Evolutionary conservation across 1,140 invertebrate species (phyloP).

Genomic region (Eupristina koningsbergeri): DNA sequence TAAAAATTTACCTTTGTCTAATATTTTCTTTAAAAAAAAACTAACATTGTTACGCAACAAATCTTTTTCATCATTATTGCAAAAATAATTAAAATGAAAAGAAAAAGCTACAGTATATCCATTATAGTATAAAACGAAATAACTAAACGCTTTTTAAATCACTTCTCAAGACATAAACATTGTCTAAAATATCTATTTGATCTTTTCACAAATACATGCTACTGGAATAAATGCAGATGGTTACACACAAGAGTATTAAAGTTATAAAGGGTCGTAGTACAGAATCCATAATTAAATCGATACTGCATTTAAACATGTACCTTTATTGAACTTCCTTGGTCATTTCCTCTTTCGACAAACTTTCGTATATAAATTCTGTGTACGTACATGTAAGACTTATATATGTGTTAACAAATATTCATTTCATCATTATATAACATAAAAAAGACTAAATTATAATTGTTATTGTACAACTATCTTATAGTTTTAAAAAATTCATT

Average conservation of each 20-base stretch:
- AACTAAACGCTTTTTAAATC: background rate
- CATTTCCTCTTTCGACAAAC: background rate
- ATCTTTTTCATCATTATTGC: no score
- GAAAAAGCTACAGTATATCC: no score
- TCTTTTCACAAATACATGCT: background rate
- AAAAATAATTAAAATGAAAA: no score
- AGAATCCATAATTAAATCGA: slow-evolving; percentile 11
- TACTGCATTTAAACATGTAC: slow-evolving; percentile 9
- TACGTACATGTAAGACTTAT: background rate
- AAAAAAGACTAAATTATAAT: no score
- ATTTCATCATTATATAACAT: no score
- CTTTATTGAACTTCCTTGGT: background rate
- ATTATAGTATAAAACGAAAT: no score
- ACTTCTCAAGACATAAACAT: background rate
- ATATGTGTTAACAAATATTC: no score
- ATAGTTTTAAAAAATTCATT: no score
- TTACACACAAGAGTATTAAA: background rate
- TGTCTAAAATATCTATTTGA: background rate
- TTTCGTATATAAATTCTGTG: background rate
- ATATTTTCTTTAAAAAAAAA: no score
- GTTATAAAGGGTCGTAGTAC: background rate
- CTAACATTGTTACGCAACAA: no score
- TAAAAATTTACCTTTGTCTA: no score
- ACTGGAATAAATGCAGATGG: background rate
- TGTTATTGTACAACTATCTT: no score